phyloP scores from a whole-genome alignment of 2,797 vertebrate genomes.

The Falco cherrug region DNA sequence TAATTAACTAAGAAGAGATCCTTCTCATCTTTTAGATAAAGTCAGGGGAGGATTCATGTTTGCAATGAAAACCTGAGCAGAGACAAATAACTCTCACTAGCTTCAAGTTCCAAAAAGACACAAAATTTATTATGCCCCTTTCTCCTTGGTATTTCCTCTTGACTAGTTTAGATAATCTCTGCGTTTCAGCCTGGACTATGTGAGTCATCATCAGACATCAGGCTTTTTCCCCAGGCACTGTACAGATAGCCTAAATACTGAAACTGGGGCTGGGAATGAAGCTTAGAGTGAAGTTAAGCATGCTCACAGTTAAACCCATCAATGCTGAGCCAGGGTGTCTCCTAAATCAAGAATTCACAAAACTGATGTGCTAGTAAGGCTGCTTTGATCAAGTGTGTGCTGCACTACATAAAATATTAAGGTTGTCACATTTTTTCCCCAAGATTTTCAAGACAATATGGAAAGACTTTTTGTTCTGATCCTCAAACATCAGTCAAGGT shows the following conservation, averaged over 20 bases:
- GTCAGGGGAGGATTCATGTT: not conserved
- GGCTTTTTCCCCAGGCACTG: not conserved
- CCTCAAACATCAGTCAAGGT: not conserved
- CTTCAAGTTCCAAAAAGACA: not conserved
- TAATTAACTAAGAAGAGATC: not conserved
- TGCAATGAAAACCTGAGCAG: not conserved
- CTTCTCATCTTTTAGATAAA: not conserved
- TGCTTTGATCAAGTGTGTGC: not conserved
- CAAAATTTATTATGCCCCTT: not conserved
- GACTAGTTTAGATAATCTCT: not conserved
- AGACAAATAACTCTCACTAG: not conserved
- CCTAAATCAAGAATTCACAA: not conserved
- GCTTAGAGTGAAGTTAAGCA: not conserved
- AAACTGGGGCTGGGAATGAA: not conserved
- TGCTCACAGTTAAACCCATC: not conserved
- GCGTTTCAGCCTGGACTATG: not conserved
- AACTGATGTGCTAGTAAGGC: not conserved
- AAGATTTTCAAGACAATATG: not conserved
- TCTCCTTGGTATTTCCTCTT: constrained; percentile 25
- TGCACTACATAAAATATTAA: not conserved
- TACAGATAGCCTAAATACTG: not conserved
- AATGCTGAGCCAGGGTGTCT: not conserved
- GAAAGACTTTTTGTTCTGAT: not conserved
- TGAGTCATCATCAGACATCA: not conserved
- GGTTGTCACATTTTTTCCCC: not conserved